Base-by-base conservation (phyloP, 2,888 invertebrate species). In the Hirudinaria manillensis region DNA sequence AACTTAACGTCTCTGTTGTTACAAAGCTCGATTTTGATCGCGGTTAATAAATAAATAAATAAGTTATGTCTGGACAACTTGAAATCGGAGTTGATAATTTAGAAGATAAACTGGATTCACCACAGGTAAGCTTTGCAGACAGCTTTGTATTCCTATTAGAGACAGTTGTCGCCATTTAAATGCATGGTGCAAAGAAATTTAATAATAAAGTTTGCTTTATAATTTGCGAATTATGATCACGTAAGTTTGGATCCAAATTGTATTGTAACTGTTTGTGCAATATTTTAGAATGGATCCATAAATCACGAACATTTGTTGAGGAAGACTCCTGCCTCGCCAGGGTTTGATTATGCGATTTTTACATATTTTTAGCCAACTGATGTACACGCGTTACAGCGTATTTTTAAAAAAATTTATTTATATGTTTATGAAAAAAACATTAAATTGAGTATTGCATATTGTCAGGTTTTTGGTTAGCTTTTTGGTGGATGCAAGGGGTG, bases 401-500 rank as follows among this genome's bases (percentile, higher is more conserved):
- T n/a, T 61, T 16, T 61, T 61, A 10, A 16, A 16, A 45, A 45
- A 16, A 16, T 10, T 45, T 34, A 29, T 4, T 13, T 34, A 34
- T 2, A 34, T 34, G 4, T 68, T 1, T 10, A 68, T 29, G 7
- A 13, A 10, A 34, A 34, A 29, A 19, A 16, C 13, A 16, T 68
- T 68, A 34, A n/a, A 19, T 70, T 38, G 10, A 16, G 45, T 24
- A 51, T 27, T 51, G 21, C n/a, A 27, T 19, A 24, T 16, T 68
- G 45, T 21, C 87, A 98, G 97, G 86, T 99, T 99, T 89, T 89
- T 99, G 87, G 99, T 99, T 80, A 98, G 98, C 78, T 99, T 99
- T 88, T 90, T 99, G 89, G 99, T 99, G 83, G 99, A 99, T 85
- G 99, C 99, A 2, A 90, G 99, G 4, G 99, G 99, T 29, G 99